These are phyloP conservation scores for Siderastrea radians DNA, from an alignment of 92 coral and sea anemone genomes.

Conservation along the genomic window DNA sequence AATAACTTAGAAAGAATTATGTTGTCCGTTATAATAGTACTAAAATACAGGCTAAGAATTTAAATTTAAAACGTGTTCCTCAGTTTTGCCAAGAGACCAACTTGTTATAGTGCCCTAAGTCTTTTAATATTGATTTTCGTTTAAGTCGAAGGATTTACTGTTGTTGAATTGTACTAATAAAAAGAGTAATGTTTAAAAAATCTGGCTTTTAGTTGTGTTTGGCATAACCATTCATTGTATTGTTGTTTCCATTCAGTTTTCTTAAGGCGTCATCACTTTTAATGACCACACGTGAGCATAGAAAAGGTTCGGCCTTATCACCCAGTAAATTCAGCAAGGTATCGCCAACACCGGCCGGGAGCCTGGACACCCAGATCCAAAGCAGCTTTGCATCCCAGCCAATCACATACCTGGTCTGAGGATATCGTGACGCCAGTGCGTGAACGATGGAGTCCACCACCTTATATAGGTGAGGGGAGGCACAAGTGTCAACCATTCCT, in stretches of 20 bases:
- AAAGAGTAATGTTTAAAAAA: neutral
- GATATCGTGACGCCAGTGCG: conserved; percentile 86
- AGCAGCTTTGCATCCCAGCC: conserved; percentile 92
- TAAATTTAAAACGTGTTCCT: neutral
- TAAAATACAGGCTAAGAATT: neutral
- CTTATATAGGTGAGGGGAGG: conserved; percentile 81
- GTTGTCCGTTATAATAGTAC: neutral
- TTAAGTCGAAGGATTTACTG: too few relatives aligned
- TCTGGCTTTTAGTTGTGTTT: neutral
- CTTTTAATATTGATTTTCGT: too few relatives aligned
- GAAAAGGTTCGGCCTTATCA: conserved; percentile 62
- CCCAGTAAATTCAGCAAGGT: conserved; percentile 70
- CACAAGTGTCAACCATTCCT: conserved; percentile 90
- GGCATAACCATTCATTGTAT: conserved; percentile 8
- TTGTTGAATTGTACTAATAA: too few relatives aligned
- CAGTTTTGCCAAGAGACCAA: too few relatives aligned
- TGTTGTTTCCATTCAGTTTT: conserved; percentile 31
- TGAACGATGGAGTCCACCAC: conserved; percentile 85
- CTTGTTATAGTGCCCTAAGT: too few relatives aligned
- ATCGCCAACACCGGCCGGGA: conserved; percentile 87
- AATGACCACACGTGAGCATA: neutral
- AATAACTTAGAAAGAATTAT: neutral
- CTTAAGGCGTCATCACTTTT: neutral
- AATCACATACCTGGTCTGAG: conserved; percentile 85
- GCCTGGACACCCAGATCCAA: conserved; percentile 94